These are phyloP conservation scores for Sipha flava DNA, from an alignment of 1,140 invertebrate genomes.

Conservation along the genomic window DNA sequence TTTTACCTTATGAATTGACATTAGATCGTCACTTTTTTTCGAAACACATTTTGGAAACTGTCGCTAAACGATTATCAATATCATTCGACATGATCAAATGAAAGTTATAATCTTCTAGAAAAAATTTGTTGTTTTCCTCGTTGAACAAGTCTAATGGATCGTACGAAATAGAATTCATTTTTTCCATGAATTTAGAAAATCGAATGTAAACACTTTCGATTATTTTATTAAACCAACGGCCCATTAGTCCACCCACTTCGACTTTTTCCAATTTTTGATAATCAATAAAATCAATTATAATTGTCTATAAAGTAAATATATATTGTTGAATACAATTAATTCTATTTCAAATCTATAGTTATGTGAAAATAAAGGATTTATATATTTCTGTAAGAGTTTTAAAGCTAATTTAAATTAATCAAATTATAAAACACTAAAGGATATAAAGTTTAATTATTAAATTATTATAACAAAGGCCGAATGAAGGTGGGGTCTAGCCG, in stretches of 20 bases:
- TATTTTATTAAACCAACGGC: constrained; percentile 53
- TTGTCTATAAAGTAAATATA: constrained; percentile 53
- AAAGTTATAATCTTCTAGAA: constrained; percentile 53
- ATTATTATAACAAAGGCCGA: no score
- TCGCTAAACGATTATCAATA: constrained; percentile 63
- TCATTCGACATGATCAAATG: constrained; percentile 54
- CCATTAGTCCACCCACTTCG: constrained; percentile 70
- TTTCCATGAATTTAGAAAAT: constrained; percentile 59
- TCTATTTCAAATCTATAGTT: no score
- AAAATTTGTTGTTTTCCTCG: constrained; percentile 52
- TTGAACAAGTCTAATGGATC: constrained; percentile 62
- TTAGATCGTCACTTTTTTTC: constrained; percentile 65
- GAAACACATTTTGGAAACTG: constrained; percentile 65
- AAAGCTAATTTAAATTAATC: no score
- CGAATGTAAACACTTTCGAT: constrained; percentile 56
- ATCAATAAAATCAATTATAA: constrained; percentile 65
- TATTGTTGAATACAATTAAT: no score
- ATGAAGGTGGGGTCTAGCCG: no score
- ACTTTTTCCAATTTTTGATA: constrained; percentile 81
- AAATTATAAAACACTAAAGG: no score
- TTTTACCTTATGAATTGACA: constrained; percentile 52
- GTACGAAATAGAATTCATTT: constrained; percentile 60
- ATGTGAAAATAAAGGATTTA: no score
- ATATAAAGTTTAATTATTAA: no score
- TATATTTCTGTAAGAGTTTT: no score